Evolutionary conservation across 1,140 invertebrate species (phyloP).

Genomic region (Zaprionus kolodkinae): DNA sequence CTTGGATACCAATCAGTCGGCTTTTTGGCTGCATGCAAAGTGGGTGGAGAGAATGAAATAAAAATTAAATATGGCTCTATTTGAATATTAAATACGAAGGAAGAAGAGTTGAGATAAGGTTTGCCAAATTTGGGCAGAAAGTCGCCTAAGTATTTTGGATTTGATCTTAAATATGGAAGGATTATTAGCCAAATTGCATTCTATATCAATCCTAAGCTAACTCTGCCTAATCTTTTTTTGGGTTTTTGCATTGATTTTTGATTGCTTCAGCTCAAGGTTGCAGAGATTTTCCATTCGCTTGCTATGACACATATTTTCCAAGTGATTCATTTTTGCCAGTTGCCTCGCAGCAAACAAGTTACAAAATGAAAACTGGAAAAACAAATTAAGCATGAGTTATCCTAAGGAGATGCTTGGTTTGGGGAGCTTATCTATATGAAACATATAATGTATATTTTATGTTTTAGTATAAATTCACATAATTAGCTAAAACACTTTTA

Average conservation of each 20-base stretch:
- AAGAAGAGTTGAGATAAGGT: too few species aligned
- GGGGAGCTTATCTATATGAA: not conserved
- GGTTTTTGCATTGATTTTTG: not conserved
- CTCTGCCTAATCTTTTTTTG: too few species aligned
- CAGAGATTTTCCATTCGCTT: not conserved
- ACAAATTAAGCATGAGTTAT: not conserved
- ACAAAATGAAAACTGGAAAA: not conserved
- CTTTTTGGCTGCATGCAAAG: slow-evolving; percentile 52
- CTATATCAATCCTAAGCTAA: too few species aligned
- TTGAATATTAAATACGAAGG: slow-evolving; percentile 58
- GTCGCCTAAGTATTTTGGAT: not conserved
- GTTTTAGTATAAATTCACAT: not conserved
- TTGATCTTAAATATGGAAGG: not conserved
- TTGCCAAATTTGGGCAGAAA: not conserved
- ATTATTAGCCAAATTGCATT: too few species aligned
- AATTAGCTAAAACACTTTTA: slow-evolving; percentile 22
- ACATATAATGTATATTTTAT: not conserved
- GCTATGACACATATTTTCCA: not conserved
- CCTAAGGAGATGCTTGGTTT: not conserved
- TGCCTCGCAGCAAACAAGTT: not conserved
- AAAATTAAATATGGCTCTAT: slow-evolving; percentile 79
- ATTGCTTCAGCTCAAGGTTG: not conserved
- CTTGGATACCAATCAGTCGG: slow-evolving; percentile 71
- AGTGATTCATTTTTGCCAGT: slow-evolving; percentile 4
- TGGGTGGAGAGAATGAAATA: slow-evolving; percentile 73